Evolutionary conservation across 2,113 vertebrate genomes (phyloP).

Genomic region (Ailurus styani): DNA sequence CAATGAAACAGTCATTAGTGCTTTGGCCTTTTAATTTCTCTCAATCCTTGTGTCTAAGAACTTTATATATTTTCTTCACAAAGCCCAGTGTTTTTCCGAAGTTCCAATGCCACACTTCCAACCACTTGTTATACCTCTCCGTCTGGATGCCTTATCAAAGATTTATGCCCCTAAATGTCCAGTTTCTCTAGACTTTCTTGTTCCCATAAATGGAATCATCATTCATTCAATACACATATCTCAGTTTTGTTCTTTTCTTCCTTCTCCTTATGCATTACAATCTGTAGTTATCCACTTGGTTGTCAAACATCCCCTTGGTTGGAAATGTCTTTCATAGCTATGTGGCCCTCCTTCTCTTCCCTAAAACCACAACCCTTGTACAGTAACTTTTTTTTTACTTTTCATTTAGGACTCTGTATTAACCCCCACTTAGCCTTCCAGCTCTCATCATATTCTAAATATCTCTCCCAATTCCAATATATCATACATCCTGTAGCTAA

Average conservation of each 20-base stretch:
- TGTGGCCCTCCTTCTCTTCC: not conserved
- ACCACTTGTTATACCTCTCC: not conserved
- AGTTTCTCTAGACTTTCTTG: not conserved
- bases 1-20: not conserved
- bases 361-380: not conserved
- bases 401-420: not conserved
- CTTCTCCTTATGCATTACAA: not conserved
- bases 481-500: not conserved
- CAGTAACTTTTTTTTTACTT: not conserved
- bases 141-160: not conserved
- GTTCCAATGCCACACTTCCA: not conserved
- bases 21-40: not conserved
- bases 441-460: not conserved
- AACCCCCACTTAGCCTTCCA: not conserved
- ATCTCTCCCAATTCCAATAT: not conserved
- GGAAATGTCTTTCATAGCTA: not conserved
- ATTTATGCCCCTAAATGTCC: not conserved
- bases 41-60: not conserved
- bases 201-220: not conserved
- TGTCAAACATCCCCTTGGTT: not conserved
- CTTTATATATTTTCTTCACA: not conserved
- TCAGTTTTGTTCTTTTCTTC: not conserved
- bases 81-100: not conserved
- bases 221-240: not conserved
- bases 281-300: not conserved